Evolutionary conservation across 2,888 invertebrate species (phyloP), one percentile per base, ranked within the genome.

Genomic region (Silvanus unidentatus): DNA sequence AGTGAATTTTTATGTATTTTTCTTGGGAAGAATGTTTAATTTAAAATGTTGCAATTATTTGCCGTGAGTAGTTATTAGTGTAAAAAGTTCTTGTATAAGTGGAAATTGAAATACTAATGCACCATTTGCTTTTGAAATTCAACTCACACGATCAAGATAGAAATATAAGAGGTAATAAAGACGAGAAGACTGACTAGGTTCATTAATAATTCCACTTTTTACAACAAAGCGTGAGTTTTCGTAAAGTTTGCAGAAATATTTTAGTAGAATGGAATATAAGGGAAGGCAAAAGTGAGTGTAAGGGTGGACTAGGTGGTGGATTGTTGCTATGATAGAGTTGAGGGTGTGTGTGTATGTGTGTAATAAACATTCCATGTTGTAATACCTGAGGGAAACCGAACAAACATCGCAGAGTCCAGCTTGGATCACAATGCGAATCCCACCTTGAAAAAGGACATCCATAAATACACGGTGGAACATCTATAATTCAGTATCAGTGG

Each of bases 401-500:
- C 52, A 46, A 52, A 49, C 46, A 48, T 45, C 38, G 39, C 48
- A 47, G 48, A 55, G 52, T 57, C 53, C 54, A 50, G 52, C 49
- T 46, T 50, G 56, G 50, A 59, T 58, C 55, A 60, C 59, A 59
- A 60, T 57, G 53, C 52, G 57, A 54, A 57, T 54, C 55, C 59
- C 59, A 63, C 60, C 59, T 58, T 57, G 61, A 60, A 63, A 63
- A 63, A 63, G 59, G 60, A 60, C 60, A 59, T 55, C 61, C 53
- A 65, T 66, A 66, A 66, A 67, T 63, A 64, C 60, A 57, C 58
- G 43, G 41, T 42, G 50, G 22, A 37, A 58, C 64, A 67, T 67
- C 58, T 66, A 67, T 67, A 68, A 68, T 68, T 66, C 62, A 67
- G 59, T 45, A 58, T 53, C 55, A 54, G 55, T 58, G 57, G 59